Conservation (phyloP, 2,888 invertebrate species). For the Pantelozetes paolii region DNA sequence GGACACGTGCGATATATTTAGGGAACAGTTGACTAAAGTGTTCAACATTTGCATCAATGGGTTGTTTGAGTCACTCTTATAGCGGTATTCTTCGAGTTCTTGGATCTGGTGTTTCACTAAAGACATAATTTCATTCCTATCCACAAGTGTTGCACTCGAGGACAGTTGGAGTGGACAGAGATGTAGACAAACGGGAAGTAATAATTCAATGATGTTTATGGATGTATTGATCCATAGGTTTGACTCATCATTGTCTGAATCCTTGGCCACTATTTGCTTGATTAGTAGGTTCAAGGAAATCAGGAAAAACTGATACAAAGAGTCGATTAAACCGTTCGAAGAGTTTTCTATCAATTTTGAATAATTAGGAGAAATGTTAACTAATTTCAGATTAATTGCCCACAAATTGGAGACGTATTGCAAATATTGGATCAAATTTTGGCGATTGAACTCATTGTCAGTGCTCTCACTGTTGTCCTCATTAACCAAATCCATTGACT, state of each 20-base stretch:
- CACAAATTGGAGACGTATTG: slow-evolving; percentile 12
- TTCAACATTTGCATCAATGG: slow-evolving; percentile 22
- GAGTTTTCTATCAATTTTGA: background rate
- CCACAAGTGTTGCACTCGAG: background rate
- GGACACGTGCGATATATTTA: slow-evolving; percentile 24
- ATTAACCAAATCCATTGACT: slow-evolving; percentile 14
- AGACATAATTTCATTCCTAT: slow-evolving; percentile 7
- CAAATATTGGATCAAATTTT: background rate
- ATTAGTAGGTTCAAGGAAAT: slow-evolving; percentile 2
- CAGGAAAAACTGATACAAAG: slow-evolving; percentile 6
- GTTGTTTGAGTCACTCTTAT: background rate
- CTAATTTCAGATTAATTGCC: background rate
- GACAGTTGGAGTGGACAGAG: slow-evolving; percentile 5
- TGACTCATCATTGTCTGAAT: background rate
- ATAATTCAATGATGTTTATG: slow-evolving; percentile 21
- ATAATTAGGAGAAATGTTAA: slow-evolving; percentile 5
- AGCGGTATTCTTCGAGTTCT: background rate
- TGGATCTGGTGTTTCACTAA: slow-evolving; percentile 2
- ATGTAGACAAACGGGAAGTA: slow-evolving; percentile 22
- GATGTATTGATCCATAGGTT: background rate
- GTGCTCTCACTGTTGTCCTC: background rate
- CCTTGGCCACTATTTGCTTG: background rate
- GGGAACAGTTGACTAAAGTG: slow-evolving; percentile 19
- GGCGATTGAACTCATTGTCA: background rate
- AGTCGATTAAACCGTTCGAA: background rate